Evolutionary conservation across 2,888 invertebrate species (phyloP), one percentile per base, ranked within the genome.

Genomic region (Lepidochrysops patricia): DNA sequence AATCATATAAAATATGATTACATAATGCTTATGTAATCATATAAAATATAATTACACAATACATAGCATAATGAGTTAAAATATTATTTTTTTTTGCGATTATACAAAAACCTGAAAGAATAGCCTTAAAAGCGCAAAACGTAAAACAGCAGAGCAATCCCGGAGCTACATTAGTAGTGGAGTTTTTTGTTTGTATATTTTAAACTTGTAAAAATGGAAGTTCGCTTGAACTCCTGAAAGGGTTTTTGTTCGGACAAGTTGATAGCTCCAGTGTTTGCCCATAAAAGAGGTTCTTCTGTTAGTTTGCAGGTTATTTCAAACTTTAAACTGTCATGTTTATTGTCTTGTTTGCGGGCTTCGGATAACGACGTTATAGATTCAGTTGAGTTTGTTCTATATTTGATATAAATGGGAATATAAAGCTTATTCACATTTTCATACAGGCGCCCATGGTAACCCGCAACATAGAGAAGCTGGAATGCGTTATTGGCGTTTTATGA

Each of bases 121-220:
- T 3, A 27, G 13, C 2, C 13, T 3, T 26, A 27, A 13, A 1
- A 13, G n/a, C n/a, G 26, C 7, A 27, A 27, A 27, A 50, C 50
- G 15, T 34, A 12, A 34, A 12, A 34, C 34, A 5, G 27, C n/a
- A 27, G 26, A 3, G 26, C 13, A 27, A 43, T 13, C 13, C 27
- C 27, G 4, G n/a, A 25, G 50, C 13, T n/a, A 52, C 52, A 50
- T 50, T 50, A 50, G 27, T n/a, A 25, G 6, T 7, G 52, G 26
- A 52, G 27, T 52, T 32, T 54, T 49, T 54, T 54, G 29, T 52
- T 52, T 29, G 54, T 32, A 12, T 54, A 29, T 54, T 54, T 54
- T 32, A 32, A 32, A 29, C 15, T 54, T 29, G 13, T 29, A 54
- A 54, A 54, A 54, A 29, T 54, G 19, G 1, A 29, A 54, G 19